These are phyloP conservation scores for Galaxias olidus DNA, from an alignment of 2,797 vertebrate genomes.

Conservation along the genomic window DNA sequence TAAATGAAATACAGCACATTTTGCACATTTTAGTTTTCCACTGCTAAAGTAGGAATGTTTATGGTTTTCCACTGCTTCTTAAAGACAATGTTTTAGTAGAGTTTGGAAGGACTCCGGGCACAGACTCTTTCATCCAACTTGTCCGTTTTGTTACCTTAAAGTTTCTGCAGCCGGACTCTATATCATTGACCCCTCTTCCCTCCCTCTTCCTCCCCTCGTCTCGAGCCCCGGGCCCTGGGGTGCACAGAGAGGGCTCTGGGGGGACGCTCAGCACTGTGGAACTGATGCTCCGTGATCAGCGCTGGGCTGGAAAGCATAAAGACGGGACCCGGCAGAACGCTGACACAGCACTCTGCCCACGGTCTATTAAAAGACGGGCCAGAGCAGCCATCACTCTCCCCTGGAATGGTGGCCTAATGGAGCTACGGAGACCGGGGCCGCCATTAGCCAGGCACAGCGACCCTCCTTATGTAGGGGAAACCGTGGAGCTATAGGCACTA, in stretches of 20 bases:
- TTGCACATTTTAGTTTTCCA: conserved; percentile 29
- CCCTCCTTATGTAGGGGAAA: conserved; percentile 30
- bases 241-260: conserved; percentile 30
- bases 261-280: conserved; percentile 64
- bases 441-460: conserved; percentile 62
- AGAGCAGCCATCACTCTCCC: conserved; percentile 73
- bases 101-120: conserved; percentile 35
- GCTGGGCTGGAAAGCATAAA: conserved; percentile 75
- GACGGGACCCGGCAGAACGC: conserved; percentile 51
- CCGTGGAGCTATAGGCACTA: conserved; percentile 15
- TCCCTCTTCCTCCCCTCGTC: not conserved
- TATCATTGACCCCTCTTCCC: conserved; percentile 52
- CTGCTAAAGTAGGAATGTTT: conserved; percentile 40
- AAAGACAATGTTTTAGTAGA: conserved; percentile 56
- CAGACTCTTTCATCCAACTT: not conserved
- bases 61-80: conserved; percentile 40
- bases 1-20: too few relatives aligned
- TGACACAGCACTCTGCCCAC: conserved; percentile 72
- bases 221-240: not conserved
- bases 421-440: conserved; percentile 52
- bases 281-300: conserved; percentile 67
- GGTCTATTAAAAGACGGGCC: conserved; percentile 71
- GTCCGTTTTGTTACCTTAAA: conserved; percentile 19
- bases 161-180: conserved; percentile 20
- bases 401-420: conserved; percentile 68